These are phyloP conservation scores for Manis pentadactyla DNA, from an alignment of 2,797 vertebrate genomes.

Conservation along the genomic window DNA sequence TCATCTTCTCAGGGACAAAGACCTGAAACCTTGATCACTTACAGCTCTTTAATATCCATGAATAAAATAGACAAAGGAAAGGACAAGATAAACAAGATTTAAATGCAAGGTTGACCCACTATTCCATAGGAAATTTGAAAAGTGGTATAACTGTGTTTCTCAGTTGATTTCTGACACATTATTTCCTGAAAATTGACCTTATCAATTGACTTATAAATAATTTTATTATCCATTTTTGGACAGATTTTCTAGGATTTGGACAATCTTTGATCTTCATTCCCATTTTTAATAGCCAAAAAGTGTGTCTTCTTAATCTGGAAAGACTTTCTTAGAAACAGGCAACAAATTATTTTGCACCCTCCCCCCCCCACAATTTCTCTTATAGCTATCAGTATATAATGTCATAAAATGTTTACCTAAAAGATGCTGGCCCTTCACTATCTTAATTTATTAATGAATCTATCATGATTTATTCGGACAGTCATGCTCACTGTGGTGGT, in stretches of 20 bases:
- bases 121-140: neutral
- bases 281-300: conserved; percentile 39
- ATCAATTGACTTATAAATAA: conserved; percentile 46
- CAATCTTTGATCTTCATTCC: neutral
- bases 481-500: neutral
- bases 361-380: neutral
- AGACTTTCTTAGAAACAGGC: conserved; percentile 6
- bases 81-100: neutral
- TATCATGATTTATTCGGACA: neutral
- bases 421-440: neutral
- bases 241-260: conserved; percentile 4
- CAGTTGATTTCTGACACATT: conserved; percentile 40
- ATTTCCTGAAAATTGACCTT: conserved; percentile 55
- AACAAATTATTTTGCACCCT: neutral
- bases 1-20: neutral
- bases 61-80: neutral
- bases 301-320: neutral
- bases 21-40: neutral
- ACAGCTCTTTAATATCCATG: neutral
- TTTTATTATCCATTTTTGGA: conserved; percentile 56
- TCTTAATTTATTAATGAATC: conserved; percentile 40
- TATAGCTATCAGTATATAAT: neutral
- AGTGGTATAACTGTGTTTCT: neutral
- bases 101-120: neutral
- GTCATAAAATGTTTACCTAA: neutral